Evolutionary conservation across 2,888 invertebrate species (phyloP).

Genomic region (Lutraria lutraria): DNA sequence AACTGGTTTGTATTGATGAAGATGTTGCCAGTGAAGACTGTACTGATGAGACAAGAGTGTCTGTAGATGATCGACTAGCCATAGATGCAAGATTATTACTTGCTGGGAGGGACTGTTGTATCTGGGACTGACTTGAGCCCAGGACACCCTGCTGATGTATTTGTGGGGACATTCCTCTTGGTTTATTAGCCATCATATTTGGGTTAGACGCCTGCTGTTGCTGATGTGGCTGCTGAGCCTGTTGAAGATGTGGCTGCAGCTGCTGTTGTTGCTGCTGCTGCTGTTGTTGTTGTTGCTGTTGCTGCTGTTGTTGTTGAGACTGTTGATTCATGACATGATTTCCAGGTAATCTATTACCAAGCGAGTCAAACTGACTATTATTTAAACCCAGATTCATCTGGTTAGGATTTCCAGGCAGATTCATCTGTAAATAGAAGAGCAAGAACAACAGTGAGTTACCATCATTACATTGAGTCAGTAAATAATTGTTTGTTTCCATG

Average conservation of each 20-base stretch:
- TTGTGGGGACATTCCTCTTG: constrained; percentile 61
- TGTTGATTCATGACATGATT: constrained; percentile 56
- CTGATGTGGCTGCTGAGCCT: constrained; percentile 54
- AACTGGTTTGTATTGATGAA: constrained; percentile 47
- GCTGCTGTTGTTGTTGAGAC: constrained; percentile 38
- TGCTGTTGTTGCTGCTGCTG: constrained; percentile 58
- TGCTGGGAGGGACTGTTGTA: constrained; percentile 58
- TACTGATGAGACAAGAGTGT: constrained; percentile 54
- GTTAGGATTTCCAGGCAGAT: constrained; percentile 61
- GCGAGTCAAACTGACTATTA: constrained; percentile 62
- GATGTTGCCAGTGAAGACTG: constrained; percentile 53
- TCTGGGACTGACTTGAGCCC: constrained; percentile 45
- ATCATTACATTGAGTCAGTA: background rate
- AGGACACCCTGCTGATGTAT: constrained; percentile 49
- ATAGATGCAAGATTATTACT: constrained; percentile 56
- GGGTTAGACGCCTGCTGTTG: constrained; percentile 59
- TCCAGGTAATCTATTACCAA: constrained; percentile 60
- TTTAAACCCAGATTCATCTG: constrained; percentile 64
- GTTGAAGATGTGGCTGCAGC: constrained; percentile 47
- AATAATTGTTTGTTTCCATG: no score
- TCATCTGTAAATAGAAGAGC: constrained; percentile 58
- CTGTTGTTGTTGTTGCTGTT: constrained; percentile 40
- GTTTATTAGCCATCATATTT: constrained; percentile 60
- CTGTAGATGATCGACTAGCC: constrained; percentile 54
- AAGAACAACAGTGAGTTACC: background rate